Evolutionary conservation across 1,140 invertebrate species (phyloP), one percentile per base, ranked within the genome.

Genomic region (Brachystomella parvula): DNA sequence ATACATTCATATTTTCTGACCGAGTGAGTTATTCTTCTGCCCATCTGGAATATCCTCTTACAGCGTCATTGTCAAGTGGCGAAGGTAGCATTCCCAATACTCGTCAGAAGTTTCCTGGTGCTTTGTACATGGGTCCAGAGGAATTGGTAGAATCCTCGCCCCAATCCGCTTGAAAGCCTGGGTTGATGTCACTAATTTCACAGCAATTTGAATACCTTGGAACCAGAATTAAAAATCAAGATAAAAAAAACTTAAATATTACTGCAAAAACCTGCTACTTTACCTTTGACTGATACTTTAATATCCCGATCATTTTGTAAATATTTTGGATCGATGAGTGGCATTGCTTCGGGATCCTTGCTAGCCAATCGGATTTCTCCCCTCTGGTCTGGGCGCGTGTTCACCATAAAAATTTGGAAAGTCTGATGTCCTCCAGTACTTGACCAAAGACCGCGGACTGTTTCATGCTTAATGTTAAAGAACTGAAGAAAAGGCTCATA

Each of bases 121-220:
- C 81, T 88, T 81, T 66, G 82, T 85, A 75, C 90, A 94, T 21
- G 89, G 89, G 0, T 89, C 89, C 66, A 91, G 76, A 2, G 88
- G 86, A 3, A 84, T 82, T 31, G 39, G 30, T 0, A 66, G 56
- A 33, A 71, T 59, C 29, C 32, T 67, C 56, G 61, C 69, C 47
- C 66, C 59, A 21, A 71, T 58, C 30, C 65, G 56, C 49, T 64
- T 63, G 26, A 71, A 65, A n/a, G 47, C 26, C 44, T 63, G 59
- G 12, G 69, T 71, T 19, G 63, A 47, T 31, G 64, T 63, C 0
- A 71, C 63, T 35, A 71, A 17, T 47, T 67, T 62, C 0, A 65
- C 63, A 0, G 69, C 63, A 35, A 65, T 64, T 63, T 71, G 64
- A 30, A 64, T 57, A 6, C 66, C 64, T 66, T 12, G 3, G 24